Percentiles rank a stretch among this genome's conserved stretches.
Evolutionary conservation across 2,113 vertebrate genomes (phyloP).

Genomic region (Saimiri boliviensis): DNA sequence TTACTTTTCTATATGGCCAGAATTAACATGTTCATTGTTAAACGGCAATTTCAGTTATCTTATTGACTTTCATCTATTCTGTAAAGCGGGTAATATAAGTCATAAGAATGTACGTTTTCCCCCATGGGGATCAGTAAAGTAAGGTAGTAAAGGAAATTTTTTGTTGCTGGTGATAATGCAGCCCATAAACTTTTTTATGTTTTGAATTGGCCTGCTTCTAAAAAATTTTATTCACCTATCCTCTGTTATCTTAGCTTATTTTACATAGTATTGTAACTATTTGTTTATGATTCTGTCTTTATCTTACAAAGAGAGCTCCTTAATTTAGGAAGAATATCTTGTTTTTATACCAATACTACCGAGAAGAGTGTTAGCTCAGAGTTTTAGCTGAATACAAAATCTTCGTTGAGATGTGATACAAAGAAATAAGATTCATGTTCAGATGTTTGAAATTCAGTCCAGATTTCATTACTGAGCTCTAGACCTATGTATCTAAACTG

Average conservation of each 20-base stretch:
- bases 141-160: conserved; percentile 27
- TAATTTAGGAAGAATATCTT: neutral
- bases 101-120: neutral
- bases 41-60: conserved; percentile 42
- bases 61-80: conserved; percentile 39
- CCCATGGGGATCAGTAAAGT: conserved; percentile 30
- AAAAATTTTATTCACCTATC: conserved; percentile 48
- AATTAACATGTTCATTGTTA: conserved; percentile 37
- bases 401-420: conserved; percentile 5
- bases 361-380: neutral
- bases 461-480: neutral
- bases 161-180: neutral
- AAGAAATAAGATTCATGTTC: neutral
- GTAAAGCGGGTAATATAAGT: conserved; percentile 9
- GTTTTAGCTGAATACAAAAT: neutral
- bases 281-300: conserved; percentile 37
- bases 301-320: neutral
- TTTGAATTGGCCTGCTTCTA: conserved; percentile 35
- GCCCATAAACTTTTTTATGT: neutral
- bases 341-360: conserved; percentile 10
- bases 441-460: neutral
- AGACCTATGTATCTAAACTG: neutral
- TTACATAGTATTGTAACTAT: neutral
- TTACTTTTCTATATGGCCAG: conserved; percentile 32
- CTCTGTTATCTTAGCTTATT: conserved; percentile 9